Evolutionary conservation across 1,140 invertebrate species (phyloP).

Genomic region (Halictus rubicundus): DNA sequence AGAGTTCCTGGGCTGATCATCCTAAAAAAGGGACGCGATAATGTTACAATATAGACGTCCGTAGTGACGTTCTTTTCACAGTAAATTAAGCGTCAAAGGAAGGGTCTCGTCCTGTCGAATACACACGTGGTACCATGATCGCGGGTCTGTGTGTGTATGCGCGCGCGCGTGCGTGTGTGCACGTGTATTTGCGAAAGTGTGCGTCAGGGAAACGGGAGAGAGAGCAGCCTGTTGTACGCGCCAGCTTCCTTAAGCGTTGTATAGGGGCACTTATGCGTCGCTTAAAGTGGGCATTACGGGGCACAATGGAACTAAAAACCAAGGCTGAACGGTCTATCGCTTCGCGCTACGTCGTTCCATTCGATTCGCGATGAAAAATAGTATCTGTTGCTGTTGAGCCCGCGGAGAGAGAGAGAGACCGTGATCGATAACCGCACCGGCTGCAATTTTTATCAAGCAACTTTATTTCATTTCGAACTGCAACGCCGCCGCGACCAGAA

Average conservation of each 20-base stretch:
- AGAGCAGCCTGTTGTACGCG: conserved; percentile 24
- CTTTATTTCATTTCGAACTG: too few relatives aligned
- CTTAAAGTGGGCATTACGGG: conserved; percentile 64
- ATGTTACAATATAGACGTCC: conserved; percentile 35
- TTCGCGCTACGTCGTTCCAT: neutral
- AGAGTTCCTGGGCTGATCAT: conserved; percentile 12
- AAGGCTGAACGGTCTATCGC: conserved; percentile 28
- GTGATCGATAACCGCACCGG: neutral
- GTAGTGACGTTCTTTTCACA: conserved; percentile 58
- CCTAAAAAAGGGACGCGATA: conserved; percentile 23
- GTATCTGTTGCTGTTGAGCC: neutral
- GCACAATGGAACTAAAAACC: conserved; percentile 56
- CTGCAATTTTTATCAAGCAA: too few relatives aligned
- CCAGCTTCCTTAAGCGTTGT: conserved; percentile 44
- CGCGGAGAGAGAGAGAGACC: neutral
- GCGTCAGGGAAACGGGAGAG: conserved; percentile 22
- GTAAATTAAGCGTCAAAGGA: conserved; percentile 63
- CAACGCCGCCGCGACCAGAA: too few relatives aligned
- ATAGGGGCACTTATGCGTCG: conserved; percentile 57
- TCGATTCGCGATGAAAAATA: neutral
- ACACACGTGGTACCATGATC: too few relatives aligned
- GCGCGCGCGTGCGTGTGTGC: neutral
- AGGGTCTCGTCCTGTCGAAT: conserved; percentile 28
- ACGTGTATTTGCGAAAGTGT: neutral
- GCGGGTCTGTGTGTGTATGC: neutral